Evolutionary conservation across 2,113 vertebrate species (phyloP).

Genomic region (Hymenochirus boettgeri): DNA sequence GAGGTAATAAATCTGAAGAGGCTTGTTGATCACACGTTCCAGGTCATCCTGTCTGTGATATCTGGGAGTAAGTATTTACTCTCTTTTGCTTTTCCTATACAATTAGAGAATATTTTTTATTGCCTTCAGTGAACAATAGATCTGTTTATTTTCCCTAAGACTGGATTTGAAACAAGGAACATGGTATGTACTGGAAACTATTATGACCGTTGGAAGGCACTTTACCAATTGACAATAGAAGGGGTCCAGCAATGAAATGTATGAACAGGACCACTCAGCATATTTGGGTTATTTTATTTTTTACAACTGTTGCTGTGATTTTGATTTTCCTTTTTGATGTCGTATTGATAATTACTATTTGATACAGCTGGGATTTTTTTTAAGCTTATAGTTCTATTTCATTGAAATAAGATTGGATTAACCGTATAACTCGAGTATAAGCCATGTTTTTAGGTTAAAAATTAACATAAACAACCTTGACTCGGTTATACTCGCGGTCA

Average conservation of each 20-base stretch:
- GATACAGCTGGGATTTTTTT: too few relatives aligned
- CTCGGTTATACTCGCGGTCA: too few relatives aligned
- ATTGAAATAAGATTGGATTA: too few relatives aligned
- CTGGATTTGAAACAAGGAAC: constrained; percentile 69
- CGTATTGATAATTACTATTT: too few relatives aligned
- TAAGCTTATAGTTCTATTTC: too few relatives aligned
- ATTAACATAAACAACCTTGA: too few relatives aligned
- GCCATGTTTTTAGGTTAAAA: too few relatives aligned
- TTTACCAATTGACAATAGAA: constrained; percentile 86
- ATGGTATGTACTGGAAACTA: constrained; percentile 89
- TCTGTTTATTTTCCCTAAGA: constrained; percentile 60
- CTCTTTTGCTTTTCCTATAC: not conserved
- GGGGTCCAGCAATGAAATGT: constrained; percentile 81
- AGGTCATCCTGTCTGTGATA: constrained; percentile 67
- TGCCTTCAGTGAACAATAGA: not conserved
- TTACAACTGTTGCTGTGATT: too few relatives aligned
- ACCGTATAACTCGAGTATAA: too few relatives aligned
- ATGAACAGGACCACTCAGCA: constrained; percentile 77
- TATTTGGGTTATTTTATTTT: too few relatives aligned
- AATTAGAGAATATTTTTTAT: not conserved
- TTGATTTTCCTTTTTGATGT: too few relatives aligned
- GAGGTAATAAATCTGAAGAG: constrained; percentile 80
- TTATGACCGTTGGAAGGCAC: constrained; percentile 90
- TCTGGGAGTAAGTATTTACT: constrained; percentile 80
- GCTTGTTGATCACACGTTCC: constrained; percentile 90